Conservation (phyloP, 2,797 vertebrate species). For the Urosaurus nigricauda region DNA sequence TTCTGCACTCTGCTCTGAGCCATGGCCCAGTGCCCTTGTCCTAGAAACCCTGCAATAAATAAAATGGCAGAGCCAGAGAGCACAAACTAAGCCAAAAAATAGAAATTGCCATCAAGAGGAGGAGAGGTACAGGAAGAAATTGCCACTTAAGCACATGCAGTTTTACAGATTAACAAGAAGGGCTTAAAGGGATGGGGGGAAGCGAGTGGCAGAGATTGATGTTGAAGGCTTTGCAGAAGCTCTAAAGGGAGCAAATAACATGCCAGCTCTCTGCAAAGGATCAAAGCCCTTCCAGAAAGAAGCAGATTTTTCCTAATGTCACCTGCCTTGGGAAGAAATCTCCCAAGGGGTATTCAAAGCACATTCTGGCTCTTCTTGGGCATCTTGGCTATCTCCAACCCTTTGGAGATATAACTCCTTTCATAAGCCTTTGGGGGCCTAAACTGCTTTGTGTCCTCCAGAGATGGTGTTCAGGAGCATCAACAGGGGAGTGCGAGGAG, state of each 20-base stretch:
- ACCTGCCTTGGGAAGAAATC: too few species aligned
- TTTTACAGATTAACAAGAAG: conserved; percentile 8
- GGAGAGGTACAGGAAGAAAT: conserved; percentile 18
- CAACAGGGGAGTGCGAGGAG: too few species aligned
- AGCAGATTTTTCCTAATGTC: not conserved
- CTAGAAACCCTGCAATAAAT: not conserved
- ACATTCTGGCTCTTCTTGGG: not conserved
- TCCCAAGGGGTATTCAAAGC: not conserved
- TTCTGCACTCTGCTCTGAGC: not conserved
- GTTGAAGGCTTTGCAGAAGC: not conserved
- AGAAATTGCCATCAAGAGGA: not conserved
- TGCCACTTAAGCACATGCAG: conserved; percentile 12
- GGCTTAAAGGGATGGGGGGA: not conserved
- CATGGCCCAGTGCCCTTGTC: not conserved
- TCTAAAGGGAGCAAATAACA: not conserved
- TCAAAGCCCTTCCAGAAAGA: not conserved
- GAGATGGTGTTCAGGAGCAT: too few species aligned
- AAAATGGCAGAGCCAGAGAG: not conserved
- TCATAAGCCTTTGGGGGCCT: too few species aligned
- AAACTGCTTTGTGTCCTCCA: not conserved
- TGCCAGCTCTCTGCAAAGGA: not conserved
- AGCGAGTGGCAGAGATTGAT: not conserved
- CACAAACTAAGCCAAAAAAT: not conserved
- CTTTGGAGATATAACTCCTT: not conserved
- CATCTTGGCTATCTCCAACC: not conserved